These are phyloP conservation scores for Synodontis membranacea DNA, from an alignment of 2,113 vertebrate genomes.

Conservation along the genomic window DNA sequence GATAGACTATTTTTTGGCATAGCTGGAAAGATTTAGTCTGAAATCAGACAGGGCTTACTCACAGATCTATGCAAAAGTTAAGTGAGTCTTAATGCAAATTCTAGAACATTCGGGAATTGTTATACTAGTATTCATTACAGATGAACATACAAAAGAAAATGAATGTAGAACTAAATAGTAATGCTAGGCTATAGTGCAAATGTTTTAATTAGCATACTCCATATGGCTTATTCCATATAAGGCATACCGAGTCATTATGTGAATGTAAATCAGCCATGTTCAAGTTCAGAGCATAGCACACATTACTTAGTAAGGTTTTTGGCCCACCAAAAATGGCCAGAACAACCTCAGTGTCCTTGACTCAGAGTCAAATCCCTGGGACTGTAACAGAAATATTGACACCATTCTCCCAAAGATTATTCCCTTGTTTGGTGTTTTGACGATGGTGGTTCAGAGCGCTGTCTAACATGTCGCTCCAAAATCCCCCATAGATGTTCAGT, in stretches of 20 bases:
- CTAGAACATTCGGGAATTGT: neutral
- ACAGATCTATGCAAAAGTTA: slow-evolving; percentile 52
- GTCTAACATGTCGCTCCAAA: neutral
- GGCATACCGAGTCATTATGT: neutral
- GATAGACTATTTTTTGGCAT: slow-evolving; percentile 58
- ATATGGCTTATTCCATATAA: neutral
- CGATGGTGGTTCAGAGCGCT: neutral
- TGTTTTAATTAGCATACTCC: neutral
- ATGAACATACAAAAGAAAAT: neutral
- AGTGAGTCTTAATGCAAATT: slow-evolving; percentile 43
- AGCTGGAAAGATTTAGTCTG: slow-evolving; percentile 48
- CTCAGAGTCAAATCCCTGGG: neutral
- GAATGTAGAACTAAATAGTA: neutral
- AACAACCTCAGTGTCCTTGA: neutral
- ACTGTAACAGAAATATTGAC: neutral
- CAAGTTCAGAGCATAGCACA: neutral
- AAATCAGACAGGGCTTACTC: slow-evolving; percentile 49
- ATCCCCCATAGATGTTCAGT: neutral
- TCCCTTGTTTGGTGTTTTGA: neutral
- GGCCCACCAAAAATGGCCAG: neutral
- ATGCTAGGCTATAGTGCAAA: neutral
- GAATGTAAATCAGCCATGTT: neutral
- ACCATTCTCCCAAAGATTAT: neutral
- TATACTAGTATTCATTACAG: neutral
- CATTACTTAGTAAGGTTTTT: neutral